A percentile compares a stretch with the other conserved stretches of the same genome.
Evolutionary conservation across 1,140 invertebrate genomes (phyloP).

Genomic region (Saxidomus purpurata): DNA sequence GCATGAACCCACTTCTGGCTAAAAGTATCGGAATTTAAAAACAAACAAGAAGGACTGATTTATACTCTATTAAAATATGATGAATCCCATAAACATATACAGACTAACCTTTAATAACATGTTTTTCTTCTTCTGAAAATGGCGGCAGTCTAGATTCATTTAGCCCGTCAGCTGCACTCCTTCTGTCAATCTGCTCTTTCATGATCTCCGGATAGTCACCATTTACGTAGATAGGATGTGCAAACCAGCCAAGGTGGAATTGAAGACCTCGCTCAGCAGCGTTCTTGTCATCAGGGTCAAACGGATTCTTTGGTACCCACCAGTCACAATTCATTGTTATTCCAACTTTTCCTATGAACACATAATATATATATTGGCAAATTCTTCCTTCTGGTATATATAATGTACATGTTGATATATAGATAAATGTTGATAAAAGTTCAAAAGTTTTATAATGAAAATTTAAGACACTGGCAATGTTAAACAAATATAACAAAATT

Average conservation of each 20-base stretch:
- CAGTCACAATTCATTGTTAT: constrained; percentile 73
- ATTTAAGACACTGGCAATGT: no score
- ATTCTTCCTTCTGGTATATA: no score
- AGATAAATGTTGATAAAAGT: no score
- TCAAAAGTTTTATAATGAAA: no score
- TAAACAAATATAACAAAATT: no score
- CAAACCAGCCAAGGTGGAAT: constrained; percentile 83
- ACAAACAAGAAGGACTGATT: no score
- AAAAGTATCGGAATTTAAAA: no score
- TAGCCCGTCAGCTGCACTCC: constrained; percentile 67
- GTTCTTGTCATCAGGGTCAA: constrained; percentile 65
- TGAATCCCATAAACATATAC: no score
- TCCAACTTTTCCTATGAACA: constrained; percentile 65
- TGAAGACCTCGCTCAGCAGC: constrained; percentile 72
- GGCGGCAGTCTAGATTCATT: constrained; percentile 73
- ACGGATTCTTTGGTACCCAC: constrained; percentile 69
- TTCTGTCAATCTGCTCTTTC: constrained; percentile 70
- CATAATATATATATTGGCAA: background rate
- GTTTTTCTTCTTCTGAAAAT: constrained; percentile 50
- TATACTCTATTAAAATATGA: no score
- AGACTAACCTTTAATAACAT: constrained; percentile 10
- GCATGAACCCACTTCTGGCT: no score
- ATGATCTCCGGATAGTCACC: constrained; percentile 85
- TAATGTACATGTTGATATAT: no score
- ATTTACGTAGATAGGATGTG: constrained; percentile 82